Conservation (phyloP, 2,888 invertebrate genomes). For the Philaethria dido region DNA sequence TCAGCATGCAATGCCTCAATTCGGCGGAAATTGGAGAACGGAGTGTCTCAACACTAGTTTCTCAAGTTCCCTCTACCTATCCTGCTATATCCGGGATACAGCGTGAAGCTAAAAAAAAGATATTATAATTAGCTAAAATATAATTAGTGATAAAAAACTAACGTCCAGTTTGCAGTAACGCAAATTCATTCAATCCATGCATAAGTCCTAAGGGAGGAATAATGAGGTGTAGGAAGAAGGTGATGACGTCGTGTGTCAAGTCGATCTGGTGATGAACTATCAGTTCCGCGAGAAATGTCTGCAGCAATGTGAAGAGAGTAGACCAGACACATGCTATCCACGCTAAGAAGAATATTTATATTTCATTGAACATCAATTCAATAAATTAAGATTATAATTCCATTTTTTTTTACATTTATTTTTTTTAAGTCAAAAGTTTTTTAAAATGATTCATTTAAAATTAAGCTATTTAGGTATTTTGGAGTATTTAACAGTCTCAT, state of each 20-base stretch:
- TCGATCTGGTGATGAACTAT: conserved; percentile 67
- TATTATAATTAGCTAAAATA: not conserved
- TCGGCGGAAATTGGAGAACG: no score
- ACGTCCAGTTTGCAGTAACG: conserved; percentile 67
- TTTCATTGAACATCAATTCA: not conserved
- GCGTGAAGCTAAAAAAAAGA: no score
- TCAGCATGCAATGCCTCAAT: no score
- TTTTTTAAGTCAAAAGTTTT: no score
- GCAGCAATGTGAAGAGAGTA: conserved; percentile 62
- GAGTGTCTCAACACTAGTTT: no score
- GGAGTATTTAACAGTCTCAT: no score
- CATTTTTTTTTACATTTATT: no score
- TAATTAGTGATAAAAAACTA: conserved; percentile 42
- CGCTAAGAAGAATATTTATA: conserved; percentile 50
- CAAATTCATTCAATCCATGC: conserved; percentile 68
- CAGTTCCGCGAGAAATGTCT: conserved; percentile 67
- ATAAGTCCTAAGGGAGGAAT: conserved; percentile 70
- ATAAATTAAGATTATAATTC: no score
- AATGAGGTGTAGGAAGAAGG: conserved; percentile 59
- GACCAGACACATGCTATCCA: conserved; percentile 67
- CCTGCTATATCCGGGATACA: no score
- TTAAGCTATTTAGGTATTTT: no score
- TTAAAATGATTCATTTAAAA: no score
- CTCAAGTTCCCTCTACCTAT: no score
- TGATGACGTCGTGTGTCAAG: conserved; percentile 49